These are phyloP conservation scores for Noctua comes DNA, from an alignment of 2,888 invertebrate species.

Conservation along the genomic window DNA sequence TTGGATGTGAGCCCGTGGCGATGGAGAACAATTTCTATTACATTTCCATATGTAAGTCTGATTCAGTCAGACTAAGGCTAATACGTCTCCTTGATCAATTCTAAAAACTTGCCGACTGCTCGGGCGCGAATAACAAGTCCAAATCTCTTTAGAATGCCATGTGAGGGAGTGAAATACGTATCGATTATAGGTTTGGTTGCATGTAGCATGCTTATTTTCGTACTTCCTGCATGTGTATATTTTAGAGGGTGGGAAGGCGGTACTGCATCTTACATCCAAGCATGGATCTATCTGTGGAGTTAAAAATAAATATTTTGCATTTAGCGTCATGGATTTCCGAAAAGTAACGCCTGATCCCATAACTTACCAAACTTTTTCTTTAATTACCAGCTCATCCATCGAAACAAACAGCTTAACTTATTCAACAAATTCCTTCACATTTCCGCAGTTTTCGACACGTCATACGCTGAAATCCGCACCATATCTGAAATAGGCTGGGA, in stretches of 20 bases:
- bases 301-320: not conserved
- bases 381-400: not conserved
- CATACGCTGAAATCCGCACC: conserved; percentile 8
- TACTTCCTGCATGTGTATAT: not conserved
- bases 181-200: not conserved
- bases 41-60: conserved; percentile 1
- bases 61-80: not conserved
- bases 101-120: not conserved
- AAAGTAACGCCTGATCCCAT: not conserved
- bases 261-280: not conserved
- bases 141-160: not conserved
- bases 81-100: not conserved
- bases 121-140: not conserved
- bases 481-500: conserved; percentile 27
- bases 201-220: not conserved
- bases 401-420: not conserved
- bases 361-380: not conserved
- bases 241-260: not conserved
- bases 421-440: not conserved
- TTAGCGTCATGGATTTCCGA: not conserved
- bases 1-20: conserved; percentile 11
- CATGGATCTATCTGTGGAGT: not conserved
- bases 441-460: not conserved
- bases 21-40: conserved; percentile 31
- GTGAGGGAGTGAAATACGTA: not conserved